Evolutionary conservation across 2,113 vertebrate species (phyloP).

Genomic region (Ornithorhynchus anatinus): DNA sequence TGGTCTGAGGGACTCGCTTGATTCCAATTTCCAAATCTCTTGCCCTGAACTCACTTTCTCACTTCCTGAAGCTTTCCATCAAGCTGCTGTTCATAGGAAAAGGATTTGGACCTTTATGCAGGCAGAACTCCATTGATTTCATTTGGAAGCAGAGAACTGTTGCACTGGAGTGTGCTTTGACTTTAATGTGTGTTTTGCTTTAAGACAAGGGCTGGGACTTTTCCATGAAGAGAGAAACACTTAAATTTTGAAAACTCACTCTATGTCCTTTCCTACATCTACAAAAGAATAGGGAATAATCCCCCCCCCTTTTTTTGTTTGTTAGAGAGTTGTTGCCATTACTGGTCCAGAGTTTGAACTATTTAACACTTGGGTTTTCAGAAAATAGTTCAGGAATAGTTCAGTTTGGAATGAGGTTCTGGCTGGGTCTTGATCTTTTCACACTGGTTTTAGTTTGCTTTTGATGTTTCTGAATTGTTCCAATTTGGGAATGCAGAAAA

Average conservation of each 20-base stretch:
- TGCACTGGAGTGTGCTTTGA: slow-evolving; percentile 59
- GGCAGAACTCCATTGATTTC: too few relatives aligned
- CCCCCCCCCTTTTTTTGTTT: fast-evolving
- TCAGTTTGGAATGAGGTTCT: neutral
- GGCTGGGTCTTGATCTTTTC: too few relatives aligned
- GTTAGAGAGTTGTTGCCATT: neutral
- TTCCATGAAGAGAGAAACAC: too few relatives aligned
- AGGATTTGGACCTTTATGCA: too few relatives aligned
- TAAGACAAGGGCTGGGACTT: too few relatives aligned
- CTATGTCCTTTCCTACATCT: too few relatives aligned
- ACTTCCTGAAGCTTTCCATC: too few relatives aligned
- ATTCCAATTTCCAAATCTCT: neutral
- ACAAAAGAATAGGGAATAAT: too few relatives aligned
- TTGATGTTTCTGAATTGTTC: neutral
- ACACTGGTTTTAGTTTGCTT: neutral
- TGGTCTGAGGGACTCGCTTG: neutral
- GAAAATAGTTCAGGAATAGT: neutral
- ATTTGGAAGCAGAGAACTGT: too few relatives aligned
- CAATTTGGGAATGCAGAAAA: neutral
- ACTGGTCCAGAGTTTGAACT: neutral
- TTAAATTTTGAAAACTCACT: too few relatives aligned
- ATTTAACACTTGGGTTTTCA: neutral
- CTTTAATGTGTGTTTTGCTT: too few relatives aligned
- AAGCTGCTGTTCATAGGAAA: too few relatives aligned
- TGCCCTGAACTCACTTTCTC: neutral